These are phyloP conservation scores for Lithophane leautieri DNA, from an alignment of 2,888 invertebrate species.

Conservation along the genomic window DNA sequence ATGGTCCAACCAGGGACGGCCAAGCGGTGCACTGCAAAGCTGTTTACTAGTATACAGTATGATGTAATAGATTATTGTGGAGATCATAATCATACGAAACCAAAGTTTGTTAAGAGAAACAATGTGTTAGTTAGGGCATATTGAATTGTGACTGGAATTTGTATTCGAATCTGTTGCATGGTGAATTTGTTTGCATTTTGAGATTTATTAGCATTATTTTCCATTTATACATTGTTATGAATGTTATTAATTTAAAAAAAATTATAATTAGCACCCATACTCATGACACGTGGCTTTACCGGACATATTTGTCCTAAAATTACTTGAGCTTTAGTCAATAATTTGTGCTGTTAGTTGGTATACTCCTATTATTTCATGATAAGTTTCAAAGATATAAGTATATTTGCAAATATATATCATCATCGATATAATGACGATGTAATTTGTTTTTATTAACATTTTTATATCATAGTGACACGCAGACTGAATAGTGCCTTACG, in stretches of 20 bases:
- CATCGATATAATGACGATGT: neutral
- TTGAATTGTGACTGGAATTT: slow-evolving; percentile 40
- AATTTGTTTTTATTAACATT: slow-evolving; percentile 14
- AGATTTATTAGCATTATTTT: neutral
- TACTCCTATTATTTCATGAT: slow-evolving; percentile 1
- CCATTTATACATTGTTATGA: neutral
- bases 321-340: neutral
- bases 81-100: slow-evolving; percentile 74
- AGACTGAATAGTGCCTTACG: slow-evolving; percentile 54
- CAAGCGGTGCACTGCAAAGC: slow-evolving; percentile 76
- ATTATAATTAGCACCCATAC: neutral
- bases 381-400: neutral
- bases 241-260: neutral
- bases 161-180: neutral
- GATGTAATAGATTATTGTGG: slow-evolving; percentile 69
- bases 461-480: neutral
- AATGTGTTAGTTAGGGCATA: slow-evolving; percentile 68
- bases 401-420: slow-evolving; percentile 5
- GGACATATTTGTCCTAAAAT: neutral
- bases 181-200: neutral
- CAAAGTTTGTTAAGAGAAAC: slow-evolving; percentile 72
- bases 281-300: slow-evolving; percentile 5
- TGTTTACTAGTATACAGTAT: slow-evolving; percentile 71
- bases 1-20: slow-evolving; percentile 76
- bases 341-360: slow-evolving; percentile 13